Conservation (phyloP, 2,113 vertebrate genomes). For the Sinosuthora webbiana region DNA sequence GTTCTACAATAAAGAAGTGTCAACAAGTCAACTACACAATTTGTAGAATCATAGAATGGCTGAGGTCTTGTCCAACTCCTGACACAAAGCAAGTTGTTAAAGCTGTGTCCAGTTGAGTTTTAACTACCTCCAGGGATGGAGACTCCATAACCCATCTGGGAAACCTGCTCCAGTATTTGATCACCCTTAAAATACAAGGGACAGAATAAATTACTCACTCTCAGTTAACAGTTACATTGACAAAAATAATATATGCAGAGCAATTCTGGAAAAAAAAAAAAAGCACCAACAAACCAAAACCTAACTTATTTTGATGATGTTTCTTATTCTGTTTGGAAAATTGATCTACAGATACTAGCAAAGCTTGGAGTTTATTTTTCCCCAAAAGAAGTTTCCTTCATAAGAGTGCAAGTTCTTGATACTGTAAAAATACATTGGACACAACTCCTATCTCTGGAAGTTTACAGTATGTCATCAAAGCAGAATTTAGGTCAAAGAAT, state of each 20-base stretch:
- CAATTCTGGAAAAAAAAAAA: background rate
- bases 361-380: background rate
- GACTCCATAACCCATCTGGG: background rate
- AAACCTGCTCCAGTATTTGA: background rate
- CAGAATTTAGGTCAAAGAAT: background rate
- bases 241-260: background rate
- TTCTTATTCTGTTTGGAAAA: background rate
- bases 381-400: background rate
- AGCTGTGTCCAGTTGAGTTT: background rate
- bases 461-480: background rate
- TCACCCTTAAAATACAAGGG: background rate
- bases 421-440: background rate
- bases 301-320: background rate
- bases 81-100: background rate
- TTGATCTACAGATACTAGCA: background rate
- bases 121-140: background rate
- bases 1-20: background rate
- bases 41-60: background rate
- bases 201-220: background rate
- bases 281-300: background rate
- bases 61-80: background rate
- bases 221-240: background rate
- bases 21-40: background rate
- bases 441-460: background rate
- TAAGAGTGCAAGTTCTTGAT: background rate